phyloP scores from a whole-genome alignment of 2,113 vertebrate species.

The Oostethus manadensis region DNA sequence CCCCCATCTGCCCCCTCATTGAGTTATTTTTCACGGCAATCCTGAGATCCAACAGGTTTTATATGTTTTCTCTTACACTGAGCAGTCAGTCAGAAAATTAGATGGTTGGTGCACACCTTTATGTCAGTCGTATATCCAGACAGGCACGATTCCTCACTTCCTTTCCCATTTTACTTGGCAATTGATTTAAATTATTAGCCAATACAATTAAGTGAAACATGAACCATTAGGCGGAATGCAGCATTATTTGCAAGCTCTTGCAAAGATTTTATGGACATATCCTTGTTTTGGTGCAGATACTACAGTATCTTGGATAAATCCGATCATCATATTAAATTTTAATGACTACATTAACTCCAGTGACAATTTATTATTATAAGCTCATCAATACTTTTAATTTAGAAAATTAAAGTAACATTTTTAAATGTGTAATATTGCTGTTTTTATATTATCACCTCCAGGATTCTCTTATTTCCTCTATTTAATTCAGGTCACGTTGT shows the following conservation, averaged over 20 bases:
- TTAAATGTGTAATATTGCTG: too few relatives aligned
- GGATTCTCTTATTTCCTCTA: not conserved
- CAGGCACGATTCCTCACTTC: not conserved
- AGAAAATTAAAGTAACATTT: too few relatives aligned
- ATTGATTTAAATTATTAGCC: constrained; percentile 40
- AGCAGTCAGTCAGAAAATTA: constrained; percentile 61
- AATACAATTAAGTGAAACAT: constrained; percentile 45
- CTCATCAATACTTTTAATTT: not conserved
- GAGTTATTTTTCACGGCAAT: constrained; percentile 24
- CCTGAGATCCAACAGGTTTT: constrained; percentile 58
- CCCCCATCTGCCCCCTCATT: constrained; percentile 52
- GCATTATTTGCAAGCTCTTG: constrained; percentile 31
- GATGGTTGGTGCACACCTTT: constrained; percentile 57
- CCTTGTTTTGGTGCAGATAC: not conserved
- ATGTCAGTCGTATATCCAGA: constrained; percentile 31
- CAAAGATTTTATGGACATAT: not conserved
- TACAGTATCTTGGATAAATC: not conserved
- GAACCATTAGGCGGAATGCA: constrained; percentile 34
- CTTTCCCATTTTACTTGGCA: constrained; percentile 30
- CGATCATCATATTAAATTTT: not conserved
- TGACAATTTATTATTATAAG: too few relatives aligned
- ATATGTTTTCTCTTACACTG: constrained; percentile 40
- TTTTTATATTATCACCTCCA: not conserved
- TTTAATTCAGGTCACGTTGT: not conserved
- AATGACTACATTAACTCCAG: not conserved